These are phyloP conservation scores for Meloidogyne hapla DNA, from an alignment of 1,140 invertebrate genomes.

Conservation along the genomic window DNA sequence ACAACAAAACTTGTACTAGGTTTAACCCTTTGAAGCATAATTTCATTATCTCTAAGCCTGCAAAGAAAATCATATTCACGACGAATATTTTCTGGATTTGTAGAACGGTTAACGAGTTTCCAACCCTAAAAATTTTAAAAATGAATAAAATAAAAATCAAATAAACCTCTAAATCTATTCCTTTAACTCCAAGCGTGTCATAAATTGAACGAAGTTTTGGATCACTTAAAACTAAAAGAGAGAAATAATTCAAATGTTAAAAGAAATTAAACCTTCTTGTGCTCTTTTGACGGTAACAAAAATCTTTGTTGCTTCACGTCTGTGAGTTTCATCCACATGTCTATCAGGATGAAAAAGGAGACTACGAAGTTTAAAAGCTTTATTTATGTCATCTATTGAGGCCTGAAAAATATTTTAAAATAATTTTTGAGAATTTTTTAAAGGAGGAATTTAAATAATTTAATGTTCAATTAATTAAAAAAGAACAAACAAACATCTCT, in stretches of 20 bases:
- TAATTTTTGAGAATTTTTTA: not conserved
- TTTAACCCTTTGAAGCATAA: constrained; percentile 60
- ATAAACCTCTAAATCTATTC: constrained; percentile 49
- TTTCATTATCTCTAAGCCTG: constrained; percentile 54
- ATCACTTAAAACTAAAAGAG: constrained; percentile 53
- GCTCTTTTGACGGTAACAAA: constrained; percentile 57
- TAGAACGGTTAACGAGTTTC: constrained; percentile 53
- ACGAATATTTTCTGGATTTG: constrained; percentile 47
- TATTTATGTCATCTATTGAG: constrained; percentile 55
- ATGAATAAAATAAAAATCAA: too few species aligned
- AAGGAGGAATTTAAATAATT: too few species aligned
- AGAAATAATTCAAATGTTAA: constrained; percentile 18
- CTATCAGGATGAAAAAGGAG: constrained; percentile 61
- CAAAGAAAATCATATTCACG: constrained; percentile 62
- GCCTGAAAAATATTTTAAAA: constrained; percentile 47
- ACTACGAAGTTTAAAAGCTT: constrained; percentile 57
- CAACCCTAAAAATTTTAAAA: constrained; percentile 28
- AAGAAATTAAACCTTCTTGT: constrained; percentile 50
- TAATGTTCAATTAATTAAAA: constrained; percentile 1
- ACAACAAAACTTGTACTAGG: constrained; percentile 50
- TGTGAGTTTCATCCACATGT: constrained; percentile 56
- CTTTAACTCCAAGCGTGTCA: constrained; percentile 55
- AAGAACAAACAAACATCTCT: constrained; percentile 46
- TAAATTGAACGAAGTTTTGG: constrained; percentile 59
- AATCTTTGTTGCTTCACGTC: constrained; percentile 53